A percentile compares a stretch with the other conserved stretches of the same genome.
phyloP scores from a whole-genome alignment of 1,140 invertebrate genomes.

The Drosophila pectinifera region DNA sequence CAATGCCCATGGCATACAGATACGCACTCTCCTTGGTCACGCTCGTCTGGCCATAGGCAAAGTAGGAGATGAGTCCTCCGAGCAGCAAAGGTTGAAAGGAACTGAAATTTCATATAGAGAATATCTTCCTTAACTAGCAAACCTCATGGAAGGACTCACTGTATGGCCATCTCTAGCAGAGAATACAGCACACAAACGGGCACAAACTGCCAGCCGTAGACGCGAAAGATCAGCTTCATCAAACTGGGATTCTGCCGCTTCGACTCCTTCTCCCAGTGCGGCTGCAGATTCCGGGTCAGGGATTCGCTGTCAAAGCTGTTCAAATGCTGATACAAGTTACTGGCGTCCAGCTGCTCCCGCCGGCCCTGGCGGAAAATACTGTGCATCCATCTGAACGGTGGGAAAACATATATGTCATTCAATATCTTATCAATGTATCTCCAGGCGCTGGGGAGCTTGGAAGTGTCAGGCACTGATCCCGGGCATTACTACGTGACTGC shows the following conservation, averaged over 20 bases:
- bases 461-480: slow-evolving; percentile 26
- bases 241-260: slow-evolving; percentile 85
- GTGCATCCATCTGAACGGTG: slow-evolving; percentile 75
- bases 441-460: neutral
- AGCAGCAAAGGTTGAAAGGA: slow-evolving; percentile 87
- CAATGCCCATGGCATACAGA: slow-evolving; percentile 87
- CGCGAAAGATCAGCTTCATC: slow-evolving; percentile 86
- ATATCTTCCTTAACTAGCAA: neutral
- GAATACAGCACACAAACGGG: slow-evolving; percentile 71
- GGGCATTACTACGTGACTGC: slow-evolving; percentile 48
- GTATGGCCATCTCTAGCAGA: slow-evolving; percentile 62
- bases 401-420: slow-evolving; percentile 9
- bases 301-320: slow-evolving; percentile 84
- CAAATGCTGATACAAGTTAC: slow-evolving; percentile 85
- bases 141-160: slow-evolving; percentile 39
- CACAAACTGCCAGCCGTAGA: slow-evolving; percentile 85
- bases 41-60: slow-evolving; percentile 71
- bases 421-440: slow-evolving; percentile 51
- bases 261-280: slow-evolving; percentile 86
- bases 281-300: slow-evolving; percentile 85
- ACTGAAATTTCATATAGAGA: slow-evolving; percentile 66
- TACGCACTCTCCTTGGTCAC: slow-evolving; percentile 86
- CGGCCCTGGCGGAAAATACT: slow-evolving; percentile 83
- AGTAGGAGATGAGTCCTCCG: slow-evolving; percentile 89
- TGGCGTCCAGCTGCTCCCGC: slow-evolving; percentile 80